These are phyloP conservation scores for Sciurus vulgaris DNA, from an alignment of 2,797 vertebrate genomes.

Conservation along the genomic window DNA sequence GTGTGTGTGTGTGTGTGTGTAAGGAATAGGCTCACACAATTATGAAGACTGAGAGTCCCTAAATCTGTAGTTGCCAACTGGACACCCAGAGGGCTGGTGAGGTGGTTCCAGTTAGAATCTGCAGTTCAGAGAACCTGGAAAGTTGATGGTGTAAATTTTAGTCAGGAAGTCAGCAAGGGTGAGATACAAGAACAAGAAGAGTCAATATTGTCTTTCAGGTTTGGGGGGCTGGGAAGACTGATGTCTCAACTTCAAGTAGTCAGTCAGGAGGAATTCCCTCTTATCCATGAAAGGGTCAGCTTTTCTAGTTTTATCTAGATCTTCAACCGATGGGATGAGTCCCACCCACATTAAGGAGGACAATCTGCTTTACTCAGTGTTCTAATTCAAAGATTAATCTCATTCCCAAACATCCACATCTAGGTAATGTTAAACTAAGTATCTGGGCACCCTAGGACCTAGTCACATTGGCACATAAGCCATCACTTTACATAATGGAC, in stretches of 20 bases:
- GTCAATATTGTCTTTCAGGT: background rate
- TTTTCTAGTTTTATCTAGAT: background rate
- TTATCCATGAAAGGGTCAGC: background rate
- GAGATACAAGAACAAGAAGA: constrained; percentile 2
- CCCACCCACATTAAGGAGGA: background rate
- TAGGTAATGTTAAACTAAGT: background rate
- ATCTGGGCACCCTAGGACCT: background rate
- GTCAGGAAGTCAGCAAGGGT: background rate
- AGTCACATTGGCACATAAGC: background rate
- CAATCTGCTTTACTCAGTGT: background rate
- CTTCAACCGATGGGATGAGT: background rate
- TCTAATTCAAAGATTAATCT: background rate
- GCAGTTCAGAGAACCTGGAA: background rate
- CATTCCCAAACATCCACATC: background rate
- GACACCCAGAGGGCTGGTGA: background rate
- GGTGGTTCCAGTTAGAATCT: background rate
- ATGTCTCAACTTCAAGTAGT: background rate
- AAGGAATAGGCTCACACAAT: background rate
- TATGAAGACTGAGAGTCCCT: background rate
- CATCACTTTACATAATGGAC: background rate
- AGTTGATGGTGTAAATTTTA: background rate
- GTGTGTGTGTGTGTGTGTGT: background rate
- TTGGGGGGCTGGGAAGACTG: background rate
- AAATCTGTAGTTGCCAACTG: background rate
- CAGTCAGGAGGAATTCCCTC: background rate